Evolutionary conservation across 2,797 vertebrate genomes (phyloP).

Genomic region (Intellagama lesueurii): DNA sequence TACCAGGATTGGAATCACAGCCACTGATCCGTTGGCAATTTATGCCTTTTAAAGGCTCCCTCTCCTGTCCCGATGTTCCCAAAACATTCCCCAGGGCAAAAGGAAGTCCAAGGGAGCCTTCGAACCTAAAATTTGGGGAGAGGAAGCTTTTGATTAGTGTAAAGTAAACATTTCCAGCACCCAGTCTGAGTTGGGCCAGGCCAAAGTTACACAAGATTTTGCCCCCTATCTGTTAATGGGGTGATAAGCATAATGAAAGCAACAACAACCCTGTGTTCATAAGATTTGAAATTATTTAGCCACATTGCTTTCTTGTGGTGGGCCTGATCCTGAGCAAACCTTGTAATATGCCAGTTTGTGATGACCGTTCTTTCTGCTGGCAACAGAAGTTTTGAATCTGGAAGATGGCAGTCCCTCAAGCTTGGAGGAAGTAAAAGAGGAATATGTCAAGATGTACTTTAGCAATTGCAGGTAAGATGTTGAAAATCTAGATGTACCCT

Average conservation of each 20-base stretch:
- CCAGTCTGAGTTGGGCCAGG: too few species aligned
- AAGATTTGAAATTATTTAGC: constrained; percentile 17
- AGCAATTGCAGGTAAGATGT: constrained; percentile 68
- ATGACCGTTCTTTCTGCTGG: constrained; percentile 55
- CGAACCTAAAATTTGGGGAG: too few species aligned
- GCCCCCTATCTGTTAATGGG: not conserved
- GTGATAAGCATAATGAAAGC: not conserved
- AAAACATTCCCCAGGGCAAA: too few species aligned
- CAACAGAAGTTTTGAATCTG: constrained; percentile 73
- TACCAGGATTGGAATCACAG: too few species aligned
- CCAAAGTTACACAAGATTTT: too few species aligned
- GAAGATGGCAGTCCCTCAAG: constrained; percentile 74
- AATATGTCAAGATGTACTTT: constrained; percentile 75
- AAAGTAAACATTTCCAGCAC: too few species aligned
- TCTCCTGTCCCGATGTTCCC: too few species aligned
- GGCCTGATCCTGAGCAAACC: constrained; percentile 34
- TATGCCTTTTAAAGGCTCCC: too few species aligned
- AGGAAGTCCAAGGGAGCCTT: too few species aligned
- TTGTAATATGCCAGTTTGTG: constrained; percentile 13
- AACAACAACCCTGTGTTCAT: not conserved
- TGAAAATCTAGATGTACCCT: constrained; percentile 14
- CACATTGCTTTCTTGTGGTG: constrained; percentile 25
- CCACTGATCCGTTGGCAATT: too few species aligned
- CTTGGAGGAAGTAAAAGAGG: constrained; percentile 80
- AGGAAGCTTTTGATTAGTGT: too few species aligned